Base-by-base conservation (phyloP, 2,888 invertebrate species). In the Hoplodrina blanda region DNA sequence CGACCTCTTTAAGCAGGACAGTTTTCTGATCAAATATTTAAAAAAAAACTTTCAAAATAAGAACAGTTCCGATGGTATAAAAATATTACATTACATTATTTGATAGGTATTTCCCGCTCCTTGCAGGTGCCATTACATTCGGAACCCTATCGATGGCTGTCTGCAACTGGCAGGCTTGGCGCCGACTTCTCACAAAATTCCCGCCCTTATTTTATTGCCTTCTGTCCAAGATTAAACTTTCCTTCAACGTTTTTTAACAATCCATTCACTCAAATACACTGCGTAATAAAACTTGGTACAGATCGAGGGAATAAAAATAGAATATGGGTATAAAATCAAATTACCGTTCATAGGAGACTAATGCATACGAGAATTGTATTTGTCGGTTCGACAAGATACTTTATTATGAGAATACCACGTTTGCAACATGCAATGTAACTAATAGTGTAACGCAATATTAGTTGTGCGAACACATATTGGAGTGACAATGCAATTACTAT, bases 171-270 rank as follows among this genome's bases (percentile, higher is more conserved):
- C 95, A 95, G 94, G 91, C 91, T 90, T 89, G 93, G 91, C 91
- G 92, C 91, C 92, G 90, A 92, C 93, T 94, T 92, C 93, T 93
- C 93, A 90, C 91, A 91, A 93, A 94, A 94, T 94, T 93, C 90
- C 88, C 93, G 88, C 93, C 93, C 94, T 94, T 94, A 94, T 93
- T 95, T 96, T 95, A 95, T 95, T 95, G 92, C 94, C 92, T 92
- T 89, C 93, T 93, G 94, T 91, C 93, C 92, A 91, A 93, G 93
- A 95, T 95, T 94, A 94, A 95, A 95, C 92, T 93, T 91, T 89
- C 87, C 87, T 89, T 88, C 87, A 84, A 86, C 88, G 82, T 91
- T 91, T 91, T 91, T 91, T 89, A 90, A 91, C 88, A 89, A 91
- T 87, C 85, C 86, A 89, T 90, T 89, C 89, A 85, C 80, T 88